Percentiles rank a stretch among this genome's conserved stretches.
Conservation (phyloP, 2,888 invertebrate genomes). For the Eucriotettix oculatus region DNA sequence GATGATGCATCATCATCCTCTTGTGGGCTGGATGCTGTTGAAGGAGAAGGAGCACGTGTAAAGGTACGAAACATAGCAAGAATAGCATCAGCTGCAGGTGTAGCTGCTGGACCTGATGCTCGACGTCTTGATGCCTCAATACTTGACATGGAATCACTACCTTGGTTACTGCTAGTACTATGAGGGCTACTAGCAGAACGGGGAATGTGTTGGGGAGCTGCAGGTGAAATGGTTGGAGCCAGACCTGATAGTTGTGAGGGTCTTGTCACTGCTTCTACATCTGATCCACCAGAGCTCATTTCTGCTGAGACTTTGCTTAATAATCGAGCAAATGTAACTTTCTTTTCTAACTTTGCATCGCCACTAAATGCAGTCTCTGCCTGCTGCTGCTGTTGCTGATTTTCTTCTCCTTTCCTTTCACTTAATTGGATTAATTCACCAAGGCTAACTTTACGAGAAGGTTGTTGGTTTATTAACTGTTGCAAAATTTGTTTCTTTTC, state of each 20-base stretch:
- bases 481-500: conserved; percentile 67
- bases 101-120: conserved; percentile 22
- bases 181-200: conserved; percentile 4
- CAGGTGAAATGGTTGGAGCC: neutral
- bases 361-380: conserved; percentile 32
- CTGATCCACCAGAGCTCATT: conserved; percentile 59
- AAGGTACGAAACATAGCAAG: conserved; percentile 63
- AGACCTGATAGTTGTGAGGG: conserved; percentile 14
- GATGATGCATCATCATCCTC: conserved; percentile 56
- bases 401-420: conserved; percentile 37
- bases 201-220: neutral
- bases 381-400: neutral
- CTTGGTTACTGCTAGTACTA: conserved; percentile 19
- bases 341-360: conserved; percentile 48
- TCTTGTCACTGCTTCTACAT: conserved; percentile 31
- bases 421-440: conserved; percentile 60
- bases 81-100: conserved; percentile 59
- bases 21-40: conserved; percentile 57
- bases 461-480: conserved; percentile 49
- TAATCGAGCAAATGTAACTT: conserved; percentile 58
- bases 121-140: conserved; percentile 39
- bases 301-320: conserved; percentile 59
- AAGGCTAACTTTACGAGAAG: conserved; percentile 46
- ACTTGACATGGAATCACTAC: conserved; percentile 60
- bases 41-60: conserved; percentile 43